A percentile compares a stretch with the other conserved stretches of the same genome.
Evolutionary conservation across 2,113 vertebrate species (phyloP).

Genomic region (Alosa alosa): DNA sequence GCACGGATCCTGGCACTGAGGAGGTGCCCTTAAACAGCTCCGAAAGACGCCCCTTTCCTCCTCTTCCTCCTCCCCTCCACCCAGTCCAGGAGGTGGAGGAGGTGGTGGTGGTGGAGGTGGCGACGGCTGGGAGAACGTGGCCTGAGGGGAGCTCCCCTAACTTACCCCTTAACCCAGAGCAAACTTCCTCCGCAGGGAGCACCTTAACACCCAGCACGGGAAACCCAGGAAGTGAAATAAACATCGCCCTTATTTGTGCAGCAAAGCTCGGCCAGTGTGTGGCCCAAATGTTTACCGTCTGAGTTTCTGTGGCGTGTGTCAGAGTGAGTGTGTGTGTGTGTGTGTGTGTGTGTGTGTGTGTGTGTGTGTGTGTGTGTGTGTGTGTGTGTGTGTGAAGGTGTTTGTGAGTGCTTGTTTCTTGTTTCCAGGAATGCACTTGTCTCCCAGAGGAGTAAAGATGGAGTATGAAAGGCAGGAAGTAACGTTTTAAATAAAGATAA

Average conservation of each 20-base stretch:
- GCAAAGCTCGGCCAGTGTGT: neutral
- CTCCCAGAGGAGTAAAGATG: neutral
- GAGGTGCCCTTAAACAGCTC: neutral
- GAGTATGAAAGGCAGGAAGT: slow-evolving; percentile 1
- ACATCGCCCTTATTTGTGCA: slow-evolving; percentile 10
- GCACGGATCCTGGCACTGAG: slow-evolving; percentile 24
- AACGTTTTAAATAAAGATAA: neutral
- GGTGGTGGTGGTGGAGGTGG: neutral
- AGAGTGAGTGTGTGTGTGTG: neutral
- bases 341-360: neutral
- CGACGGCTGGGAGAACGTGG: neutral
- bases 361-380: neutral
- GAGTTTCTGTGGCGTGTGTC: neutral
- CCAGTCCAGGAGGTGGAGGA: neutral
- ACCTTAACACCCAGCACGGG: neutral
- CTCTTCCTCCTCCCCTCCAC: neutral
- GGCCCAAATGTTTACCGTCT: slow-evolving; percentile 8
- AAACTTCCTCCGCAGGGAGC: neutral
- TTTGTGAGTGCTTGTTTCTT: neutral
- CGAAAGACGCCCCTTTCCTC: neutral
- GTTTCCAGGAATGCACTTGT: neutral
- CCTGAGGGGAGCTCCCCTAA: neutral
- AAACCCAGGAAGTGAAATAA: neutral
- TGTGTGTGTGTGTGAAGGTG: neutral
- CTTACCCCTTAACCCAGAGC: too few species aligned